Base-by-base conservation (phyloP, 2,113 vertebrate genomes). In the Nicator chloris region DNA sequence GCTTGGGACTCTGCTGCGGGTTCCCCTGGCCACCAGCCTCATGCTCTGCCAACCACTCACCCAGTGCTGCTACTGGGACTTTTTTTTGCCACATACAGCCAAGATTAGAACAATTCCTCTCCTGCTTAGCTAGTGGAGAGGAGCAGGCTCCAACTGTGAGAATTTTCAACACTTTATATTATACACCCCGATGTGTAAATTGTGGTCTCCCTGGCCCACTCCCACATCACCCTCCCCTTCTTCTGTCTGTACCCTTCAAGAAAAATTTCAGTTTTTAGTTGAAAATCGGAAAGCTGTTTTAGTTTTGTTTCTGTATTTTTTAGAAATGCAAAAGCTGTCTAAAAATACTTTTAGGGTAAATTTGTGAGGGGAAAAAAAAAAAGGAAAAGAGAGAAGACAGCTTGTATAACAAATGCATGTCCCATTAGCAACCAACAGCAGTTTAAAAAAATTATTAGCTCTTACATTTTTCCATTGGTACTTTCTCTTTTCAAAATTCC, bases 401-500 rank as follows among this genome's bases (percentile, higher is more conserved):
- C 11, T 39, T 6, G 2, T 30, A n/a, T 66, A 71, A 77, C 9
- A 68, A 70, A 73, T 15, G 30, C 0, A 2, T 15, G 22, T 30
- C 42, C 66, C 35, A 6, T 73, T 63, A 61, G 35, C 54, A 80
- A 72, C 4, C 13, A 57, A 45, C 6, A 64, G 6, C 6, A 60
- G 10, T 33, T 76, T 4, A 16, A 70, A 77, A 54, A 51, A 72
- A 45, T 10, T 13, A 33, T 30, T 51, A 56, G 6, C 4, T 47
- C n/a, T 70, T 65, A 79, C 1, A 27, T 64, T 89, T 86, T 88
- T 64, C 24, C 23, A 72, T 16, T n/a, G 11, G 15, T 76, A 53
- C 13, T 26, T 71, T 56, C 9, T 42, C 61, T 44, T 71, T 92
- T 94, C 93, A 92, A 95, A 95, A 87, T 91, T 95, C 91, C 92